phyloP scores from a whole-genome alignment of 2,888 invertebrate genomes.

The Himalopsyche japonica region DNA sequence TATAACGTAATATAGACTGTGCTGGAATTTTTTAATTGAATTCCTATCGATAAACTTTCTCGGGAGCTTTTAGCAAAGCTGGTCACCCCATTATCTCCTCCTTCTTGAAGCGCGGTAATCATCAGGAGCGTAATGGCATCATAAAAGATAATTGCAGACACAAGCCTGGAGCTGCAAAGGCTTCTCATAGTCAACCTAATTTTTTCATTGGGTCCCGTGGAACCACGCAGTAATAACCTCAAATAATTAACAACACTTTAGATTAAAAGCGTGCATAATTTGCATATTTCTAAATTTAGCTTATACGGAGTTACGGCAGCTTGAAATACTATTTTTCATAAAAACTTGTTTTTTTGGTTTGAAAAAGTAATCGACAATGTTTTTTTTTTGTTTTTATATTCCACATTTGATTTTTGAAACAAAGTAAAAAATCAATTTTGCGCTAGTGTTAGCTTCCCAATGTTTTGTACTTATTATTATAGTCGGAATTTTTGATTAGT shows the following conservation, averaged over 20 bases:
- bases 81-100: neutral
- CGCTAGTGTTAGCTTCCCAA: too few species aligned
- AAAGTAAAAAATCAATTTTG: too few species aligned
- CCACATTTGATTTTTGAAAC: too few species aligned
- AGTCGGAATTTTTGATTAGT: too few species aligned
- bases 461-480: too few species aligned
- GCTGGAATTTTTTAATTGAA: too few species aligned
- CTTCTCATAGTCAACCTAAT: constrained; percentile 2
- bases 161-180: neutral
- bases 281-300: neutral
- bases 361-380: too few species aligned
- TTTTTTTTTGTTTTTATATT: too few species aligned
- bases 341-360: too few species aligned
- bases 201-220: neutral
- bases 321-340: neutral
- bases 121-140: constrained; percentile 13
- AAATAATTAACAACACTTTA: constrained; percentile 1
- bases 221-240: constrained; percentile 1
- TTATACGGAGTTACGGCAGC: neutral
- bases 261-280: constrained; percentile 4
- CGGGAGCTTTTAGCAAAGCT: neutral
- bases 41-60: neutral
- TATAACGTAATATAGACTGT: too few species aligned
- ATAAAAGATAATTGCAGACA: constrained; percentile 24
- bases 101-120: neutral